phyloP scores from a whole-genome alignment of 2,113 vertebrate genomes.

The Megalops atlanticus region DNA sequence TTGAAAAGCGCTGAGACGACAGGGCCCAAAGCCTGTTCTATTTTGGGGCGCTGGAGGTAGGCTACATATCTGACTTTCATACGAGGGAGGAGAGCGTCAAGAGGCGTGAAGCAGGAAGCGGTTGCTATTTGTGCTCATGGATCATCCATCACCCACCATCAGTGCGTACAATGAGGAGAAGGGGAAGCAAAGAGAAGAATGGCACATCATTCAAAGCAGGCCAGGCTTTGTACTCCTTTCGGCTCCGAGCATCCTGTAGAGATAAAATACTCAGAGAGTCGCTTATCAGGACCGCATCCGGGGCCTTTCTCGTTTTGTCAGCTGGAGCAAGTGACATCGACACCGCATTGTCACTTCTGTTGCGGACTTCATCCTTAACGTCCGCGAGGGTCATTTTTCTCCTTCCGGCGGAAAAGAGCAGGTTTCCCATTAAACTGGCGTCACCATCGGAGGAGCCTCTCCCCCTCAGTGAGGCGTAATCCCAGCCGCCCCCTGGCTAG shows the following conservation, averaged over 20 bases:
- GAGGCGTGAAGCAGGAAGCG: not conserved
- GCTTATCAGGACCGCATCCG: not conserved
- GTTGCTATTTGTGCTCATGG: not conserved
- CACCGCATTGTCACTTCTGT: not conserved
- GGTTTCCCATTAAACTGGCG: not conserved
- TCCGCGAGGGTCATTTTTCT: not conserved
- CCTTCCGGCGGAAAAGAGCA: not conserved
- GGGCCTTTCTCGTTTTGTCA: not conserved
- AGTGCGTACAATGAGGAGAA: not conserved
- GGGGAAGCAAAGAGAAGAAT: not conserved
- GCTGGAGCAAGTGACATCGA: not conserved
- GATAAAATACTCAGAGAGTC: not conserved
- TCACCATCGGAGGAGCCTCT: not conserved
- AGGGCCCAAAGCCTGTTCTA: not conserved
- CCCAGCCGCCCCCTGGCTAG: conserved; percentile 1
- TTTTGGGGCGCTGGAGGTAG: not conserved
- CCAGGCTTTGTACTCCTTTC: not conserved
- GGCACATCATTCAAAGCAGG: not conserved
- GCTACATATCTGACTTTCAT: not conserved
- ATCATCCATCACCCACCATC: conserved; percentile 11
- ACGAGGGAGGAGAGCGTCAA: not conserved
- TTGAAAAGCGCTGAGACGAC: not conserved
- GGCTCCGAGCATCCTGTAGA: not conserved
- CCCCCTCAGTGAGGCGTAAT: not conserved
- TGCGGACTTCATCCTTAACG: not conserved